These are phyloP conservation scores for Erynnis tages DNA, from an alignment of 2,888 invertebrate genomes.

Conservation along the genomic window DNA sequence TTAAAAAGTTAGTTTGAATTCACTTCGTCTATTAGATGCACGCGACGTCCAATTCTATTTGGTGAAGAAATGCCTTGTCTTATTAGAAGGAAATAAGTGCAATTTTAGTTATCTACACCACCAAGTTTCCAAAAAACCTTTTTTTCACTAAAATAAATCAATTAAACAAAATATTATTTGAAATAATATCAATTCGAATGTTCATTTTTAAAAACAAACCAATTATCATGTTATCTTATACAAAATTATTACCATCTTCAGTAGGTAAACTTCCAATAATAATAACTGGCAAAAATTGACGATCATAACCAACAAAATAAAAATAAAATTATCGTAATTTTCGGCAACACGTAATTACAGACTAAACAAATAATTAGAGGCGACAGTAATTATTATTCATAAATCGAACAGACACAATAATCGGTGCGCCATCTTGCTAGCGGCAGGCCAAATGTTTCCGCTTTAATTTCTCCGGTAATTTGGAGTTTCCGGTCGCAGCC, in stretches of 20 bases:
- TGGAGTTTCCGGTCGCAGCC: slow-evolving; percentile 76
- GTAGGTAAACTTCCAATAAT: too few relatives aligned
- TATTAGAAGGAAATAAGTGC: slow-evolving; percentile 7
- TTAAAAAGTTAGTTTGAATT: slow-evolving; percentile 50
- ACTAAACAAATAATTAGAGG: slow-evolving; percentile 59
- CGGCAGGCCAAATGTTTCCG: slow-evolving; percentile 81
- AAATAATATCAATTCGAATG: too few relatives aligned
- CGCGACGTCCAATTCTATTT: slow-evolving; percentile 54
- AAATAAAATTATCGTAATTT: not conserved
- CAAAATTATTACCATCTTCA: too few relatives aligned
- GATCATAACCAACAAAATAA: too few relatives aligned
- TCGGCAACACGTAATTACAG: slow-evolving; percentile 30
- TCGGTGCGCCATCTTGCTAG: slow-evolving; percentile 78
- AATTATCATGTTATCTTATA: too few relatives aligned
- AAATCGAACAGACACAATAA: slow-evolving; percentile 75
- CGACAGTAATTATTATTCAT: slow-evolving; percentile 71
- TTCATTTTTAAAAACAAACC: too few relatives aligned
- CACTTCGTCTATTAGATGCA: slow-evolving; percentile 58
- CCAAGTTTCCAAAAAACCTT: too few relatives aligned
- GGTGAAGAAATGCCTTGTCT: slow-evolving; percentile 26
- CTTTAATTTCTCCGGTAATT: slow-evolving; percentile 82
- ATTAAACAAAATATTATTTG: too few relatives aligned
- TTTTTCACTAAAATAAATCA: too few relatives aligned
- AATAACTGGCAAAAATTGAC: too few relatives aligned
- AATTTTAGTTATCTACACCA: too few relatives aligned